Evolutionary conservation across 2,888 invertebrate species (phyloP), one percentile per base, ranked within the genome.

Genomic region (Drosophila mimetica): DNA sequence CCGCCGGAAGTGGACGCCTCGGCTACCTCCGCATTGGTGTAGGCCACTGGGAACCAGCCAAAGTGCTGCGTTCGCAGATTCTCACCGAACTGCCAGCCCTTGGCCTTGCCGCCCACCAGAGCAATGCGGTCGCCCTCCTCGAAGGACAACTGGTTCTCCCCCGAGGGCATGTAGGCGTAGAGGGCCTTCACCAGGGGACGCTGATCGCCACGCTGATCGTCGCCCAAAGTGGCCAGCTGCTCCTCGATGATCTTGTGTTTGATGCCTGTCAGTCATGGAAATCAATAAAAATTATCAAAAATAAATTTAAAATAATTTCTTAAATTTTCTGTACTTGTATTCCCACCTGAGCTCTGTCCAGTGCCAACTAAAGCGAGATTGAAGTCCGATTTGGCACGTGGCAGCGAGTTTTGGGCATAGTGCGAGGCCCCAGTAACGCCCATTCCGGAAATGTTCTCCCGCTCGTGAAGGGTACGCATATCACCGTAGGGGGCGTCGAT

Each of bases 1-100:
- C 66, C 65, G 13, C 36, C 59, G 14, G 70, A 32, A 11, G 79
- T 59, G 58, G 59, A 53, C 18, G 70, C 22, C 32, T 77, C 81
- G 13, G 76, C 93, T 77, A 95, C 95, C 81, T 95, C 95, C 59
- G 94, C 92, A 92, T 97, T 97, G 30, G 98, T 97, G 89, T 98
- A 98, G n/a, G 98, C 97, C 71, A 98, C 92, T 1, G 98, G 98
- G 92, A 98, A 98, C 98, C 98, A 98, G 32, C 98, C 98, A 75
- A 96, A 96, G 89, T 96, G 95, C 90, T 97, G 97, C n/a, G 97
- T 97, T 59, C 97, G 94, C 78, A 96, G 92, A 92, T 98, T 98
- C 91, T 98, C 97, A n/a, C 98, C 98, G 88, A 97, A 98, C 92
- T 98, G 98, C 98, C 98, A 98, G 22, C 98, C 98, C 91, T 98